Base-by-base conservation (phyloP, 2,888 invertebrate genomes). In the Antheraea assamensis region DNA sequence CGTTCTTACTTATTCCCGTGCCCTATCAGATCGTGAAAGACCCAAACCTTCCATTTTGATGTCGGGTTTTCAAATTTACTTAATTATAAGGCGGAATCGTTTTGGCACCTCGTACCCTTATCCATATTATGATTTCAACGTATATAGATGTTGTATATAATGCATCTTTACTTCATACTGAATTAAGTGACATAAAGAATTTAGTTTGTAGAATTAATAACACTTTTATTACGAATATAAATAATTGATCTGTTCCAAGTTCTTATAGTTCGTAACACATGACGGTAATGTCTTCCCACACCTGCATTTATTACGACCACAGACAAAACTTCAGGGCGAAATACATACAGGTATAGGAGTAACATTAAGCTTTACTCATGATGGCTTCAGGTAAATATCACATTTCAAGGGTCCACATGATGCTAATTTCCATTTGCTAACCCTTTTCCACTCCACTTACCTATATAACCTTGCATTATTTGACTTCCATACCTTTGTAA, bases 31-130 rank as follows among this genome's bases (percentile, higher is more conserved):
- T 85, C 78, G 82, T 82, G 82, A 83, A 68, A n/a, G 68, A 35
- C 68, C 68, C 68, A 68, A 42, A 79, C 80, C 80, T 81, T 79
- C 78, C 78, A 76, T 81, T 83, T 78, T 82, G 83, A 84, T 81
- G 85, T 80, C 68, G 68, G 91, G 90, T 91, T 92, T 92, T 92
- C 90, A 91, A 92, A 92, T 92, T 92, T 91, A 90, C 92, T 89
- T 92, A 92, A 92, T 92, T 92, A 92, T 90, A 89, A 88, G 85
- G 85, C 87, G 82, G 85, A 86, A 88, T 87, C 87, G 86, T 83
- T 88, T 86, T 84, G 87, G 85, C 88, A 85, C 87, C 88, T 83
- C 85, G 5, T 55, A 55, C 24, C 71, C 52, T 68, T 68, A 68
- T 68, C 31, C 68, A 19, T 35, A 35, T 68, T 68, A 68, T 68